Conservation (phyloP, 2,113 vertebrate genomes). For the Archilochus colubris region DNA sequence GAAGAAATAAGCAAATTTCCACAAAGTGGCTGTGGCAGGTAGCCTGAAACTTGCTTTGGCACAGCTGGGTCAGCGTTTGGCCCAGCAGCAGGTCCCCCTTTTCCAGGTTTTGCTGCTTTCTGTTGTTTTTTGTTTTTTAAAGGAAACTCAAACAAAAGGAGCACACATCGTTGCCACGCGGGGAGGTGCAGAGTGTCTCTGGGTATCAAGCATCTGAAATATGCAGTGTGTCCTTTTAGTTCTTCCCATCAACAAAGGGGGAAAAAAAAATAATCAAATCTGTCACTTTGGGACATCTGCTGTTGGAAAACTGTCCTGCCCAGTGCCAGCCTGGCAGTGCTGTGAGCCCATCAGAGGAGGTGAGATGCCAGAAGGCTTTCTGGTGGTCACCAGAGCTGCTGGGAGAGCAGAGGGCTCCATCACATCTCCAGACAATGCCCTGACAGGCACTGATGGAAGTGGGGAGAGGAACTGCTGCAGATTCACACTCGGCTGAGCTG, state of each 20-base stretch:
- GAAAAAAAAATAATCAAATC: slow-evolving; percentile 1
- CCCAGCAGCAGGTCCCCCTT: background rate
- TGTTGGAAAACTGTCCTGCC: slow-evolving; percentile 55
- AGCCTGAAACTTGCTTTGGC: too few species aligned
- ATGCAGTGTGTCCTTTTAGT: slow-evolving; percentile 45
- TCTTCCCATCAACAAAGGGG: background rate
- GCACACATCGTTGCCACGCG: background rate
- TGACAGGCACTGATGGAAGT: slow-evolving; percentile 63
- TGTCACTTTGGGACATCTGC: slow-evolving; percentile 68
- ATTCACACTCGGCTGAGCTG: slow-evolving; percentile 58
- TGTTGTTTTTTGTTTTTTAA: background rate
- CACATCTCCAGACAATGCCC: slow-evolving; percentile 36
- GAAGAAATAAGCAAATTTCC: too few species aligned
- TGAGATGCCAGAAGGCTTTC: slow-evolving; percentile 66
- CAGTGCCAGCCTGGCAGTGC: slow-evolving; percentile 74
- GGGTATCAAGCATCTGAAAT: background rate
- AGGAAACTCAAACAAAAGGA: slow-evolving; percentile 13
- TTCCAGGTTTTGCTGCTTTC: background rate
- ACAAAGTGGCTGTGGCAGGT: too few species aligned
- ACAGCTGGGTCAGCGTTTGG: background rate
- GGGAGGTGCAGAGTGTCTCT: background rate
- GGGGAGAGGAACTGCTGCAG: slow-evolving; percentile 20
- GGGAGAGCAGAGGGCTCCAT: slow-evolving; percentile 40
- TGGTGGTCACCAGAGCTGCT: slow-evolving; percentile 72
- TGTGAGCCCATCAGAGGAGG: slow-evolving; percentile 72